Evolutionary conservation across 2,113 vertebrate genomes (phyloP), one percentile per base, ranked within the genome.

Genomic region (Callaeas wilsoni): DNA sequence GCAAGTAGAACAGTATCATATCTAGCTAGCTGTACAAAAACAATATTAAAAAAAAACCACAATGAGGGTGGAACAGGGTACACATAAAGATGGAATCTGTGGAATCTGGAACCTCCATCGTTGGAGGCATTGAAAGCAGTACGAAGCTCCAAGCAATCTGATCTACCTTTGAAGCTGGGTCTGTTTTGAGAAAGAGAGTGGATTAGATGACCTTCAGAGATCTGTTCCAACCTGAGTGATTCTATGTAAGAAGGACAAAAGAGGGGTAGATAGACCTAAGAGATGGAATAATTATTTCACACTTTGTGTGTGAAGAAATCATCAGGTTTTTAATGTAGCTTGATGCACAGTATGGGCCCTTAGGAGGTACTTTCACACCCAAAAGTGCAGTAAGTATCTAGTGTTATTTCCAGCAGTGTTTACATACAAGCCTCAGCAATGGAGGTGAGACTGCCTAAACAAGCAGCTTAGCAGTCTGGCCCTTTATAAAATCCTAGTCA

Each of bases 211-310:
- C 42, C 22, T 82, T 71, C 37, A 85, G 62, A 83, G 49, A 85
- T 46, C 19, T 75, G 25, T 41, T 92, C n/a, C 50, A 68, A 20
- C 9, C 9, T 29, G 25, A 64, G 15, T 56, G 44, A 44, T 59
- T 90, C 69, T 71, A 25, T 60, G 35, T 82, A 78, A 84, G 63
- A 80, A 85, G 35, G 44, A 79, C 37, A 76, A 41, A 89, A 81
- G 44, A 69, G 9, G 5, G 5, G 19, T 5, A 59, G 52, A 69
- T 16, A 64, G 39, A 9, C 33, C 46, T 49, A 35, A 94, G 21
- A 91, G 41, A 52, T 29, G 32, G 25, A 87, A 60, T 68, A 74
- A 87, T 50, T 17, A n/a, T 71, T 87, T 81, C 80, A 44, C n/a
- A 27, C 27, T 82, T 78, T 68, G 18, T 44, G 5, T n/a, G 23